A percentile compares a stretch with the other conserved stretches of the same genome.
Evolutionary conservation across 2,797 vertebrate genomes (phyloP).

Genomic region (Columba guinea): DNA sequence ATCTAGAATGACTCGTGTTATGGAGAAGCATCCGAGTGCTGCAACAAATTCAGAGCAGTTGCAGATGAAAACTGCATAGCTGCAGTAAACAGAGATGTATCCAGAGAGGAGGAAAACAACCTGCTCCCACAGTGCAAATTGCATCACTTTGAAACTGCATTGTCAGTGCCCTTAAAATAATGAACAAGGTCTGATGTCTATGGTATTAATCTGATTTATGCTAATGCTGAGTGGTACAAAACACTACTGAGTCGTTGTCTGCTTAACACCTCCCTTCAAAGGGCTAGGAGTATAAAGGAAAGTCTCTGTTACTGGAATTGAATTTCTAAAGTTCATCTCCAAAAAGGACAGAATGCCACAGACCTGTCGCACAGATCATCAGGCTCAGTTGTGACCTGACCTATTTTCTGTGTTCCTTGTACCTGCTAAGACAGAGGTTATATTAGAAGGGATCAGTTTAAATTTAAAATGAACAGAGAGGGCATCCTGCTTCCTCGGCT

Average conservation of each 20-base stretch:
- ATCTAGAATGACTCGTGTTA: neutral
- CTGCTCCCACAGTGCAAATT: neutral
- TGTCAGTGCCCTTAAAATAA: neutral
- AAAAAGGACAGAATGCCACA: neutral
- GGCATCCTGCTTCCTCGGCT: neutral
- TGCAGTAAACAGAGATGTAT: neutral
- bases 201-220: neutral
- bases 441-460: neutral
- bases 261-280: conserved; percentile 11
- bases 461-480: neutral
- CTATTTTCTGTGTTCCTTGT: neutral
- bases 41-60: neutral
- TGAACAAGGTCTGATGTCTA: neutral
- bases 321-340: neutral
- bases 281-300: neutral
- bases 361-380: neutral
- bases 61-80: neutral
- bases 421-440: neutral
- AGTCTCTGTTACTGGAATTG: neutral
- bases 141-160: neutral
- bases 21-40: neutral
- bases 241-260: neutral
- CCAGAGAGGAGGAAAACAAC: neutral
- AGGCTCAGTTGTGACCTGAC: neutral
- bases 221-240: neutral